These are phyloP conservation scores for Nasonia longicornis DNA, from an alignment of 1,140 invertebrate species.

Conservation along the genomic window DNA sequence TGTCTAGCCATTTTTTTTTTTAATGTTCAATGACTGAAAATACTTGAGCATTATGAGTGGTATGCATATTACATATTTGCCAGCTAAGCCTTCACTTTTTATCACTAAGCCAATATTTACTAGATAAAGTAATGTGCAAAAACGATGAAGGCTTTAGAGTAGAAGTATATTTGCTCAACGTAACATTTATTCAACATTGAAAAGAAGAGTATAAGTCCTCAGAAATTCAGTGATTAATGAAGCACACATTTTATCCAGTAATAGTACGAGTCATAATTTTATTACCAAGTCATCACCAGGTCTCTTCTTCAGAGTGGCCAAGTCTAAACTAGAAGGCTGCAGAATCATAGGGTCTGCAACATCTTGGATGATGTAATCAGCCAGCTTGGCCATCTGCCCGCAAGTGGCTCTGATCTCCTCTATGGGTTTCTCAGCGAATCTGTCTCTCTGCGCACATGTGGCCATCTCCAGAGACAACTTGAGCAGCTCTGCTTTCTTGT, in stretches of 20 bases:
- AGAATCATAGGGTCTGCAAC: constrained; percentile 88
- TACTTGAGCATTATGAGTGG: too few species aligned
- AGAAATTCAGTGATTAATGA: too few species aligned
- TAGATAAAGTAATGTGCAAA: too few species aligned
- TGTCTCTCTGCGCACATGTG: constrained; percentile 86
- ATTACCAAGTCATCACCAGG: constrained; percentile 78
- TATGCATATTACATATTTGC: too few species aligned
- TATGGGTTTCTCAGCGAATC: constrained; percentile 85
- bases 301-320: constrained; percentile 88
- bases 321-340: constrained; percentile 87
- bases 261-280: neutral
- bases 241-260: too few species aligned
- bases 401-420: constrained; percentile 80
- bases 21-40: too few species aligned
- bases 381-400: constrained; percentile 78
- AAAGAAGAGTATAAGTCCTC: neutral
- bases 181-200: neutral
- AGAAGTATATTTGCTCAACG: neutral
- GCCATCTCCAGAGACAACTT: constrained; percentile 87
- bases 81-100: too few species aligned
- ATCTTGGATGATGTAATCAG: constrained; percentile 90
- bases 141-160: neutral
- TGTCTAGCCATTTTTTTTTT: too few species aligned
- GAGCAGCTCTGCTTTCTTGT: constrained; percentile 78
- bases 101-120: too few species aligned